These are phyloP conservation scores for Pteronotus mesoamericanus DNA, from an alignment of 2,797 vertebrate species.

Conservation along the genomic window DNA sequence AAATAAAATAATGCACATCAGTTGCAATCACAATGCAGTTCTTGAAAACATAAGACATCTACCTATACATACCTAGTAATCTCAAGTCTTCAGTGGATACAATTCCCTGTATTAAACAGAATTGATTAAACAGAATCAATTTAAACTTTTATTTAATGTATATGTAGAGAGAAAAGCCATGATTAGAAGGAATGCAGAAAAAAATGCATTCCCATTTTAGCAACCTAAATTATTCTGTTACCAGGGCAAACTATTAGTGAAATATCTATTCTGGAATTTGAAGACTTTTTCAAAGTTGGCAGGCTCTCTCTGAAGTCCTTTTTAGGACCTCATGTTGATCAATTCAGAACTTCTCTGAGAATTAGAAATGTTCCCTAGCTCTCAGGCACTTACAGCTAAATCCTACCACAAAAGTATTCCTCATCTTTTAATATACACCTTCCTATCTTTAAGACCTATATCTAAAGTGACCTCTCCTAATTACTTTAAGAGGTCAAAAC, in stretches of 20 bases:
- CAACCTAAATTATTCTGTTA: background rate
- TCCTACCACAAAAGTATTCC: background rate
- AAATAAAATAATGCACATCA: background rate
- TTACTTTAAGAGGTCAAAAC: background rate
- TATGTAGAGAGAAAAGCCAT: background rate
- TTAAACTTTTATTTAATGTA: background rate
- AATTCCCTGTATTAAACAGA: conserved; percentile 6
- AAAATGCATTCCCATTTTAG: background rate
- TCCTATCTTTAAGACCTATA: background rate
- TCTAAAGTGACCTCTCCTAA: background rate
- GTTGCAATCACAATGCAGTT: background rate
- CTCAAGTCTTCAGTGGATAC: background rate
- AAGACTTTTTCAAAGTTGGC: background rate
- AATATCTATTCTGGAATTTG: background rate
- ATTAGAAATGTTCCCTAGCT: background rate
- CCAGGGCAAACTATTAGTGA: background rate
- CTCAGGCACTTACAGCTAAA: background rate
- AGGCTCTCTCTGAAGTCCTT: background rate
- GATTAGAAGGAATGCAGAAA: conserved; percentile 17
- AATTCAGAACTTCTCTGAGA: background rate
- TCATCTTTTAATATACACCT: background rate
- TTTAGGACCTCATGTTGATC: background rate
- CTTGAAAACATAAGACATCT: background rate
- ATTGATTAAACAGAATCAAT: background rate
- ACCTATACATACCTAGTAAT: background rate